These are phyloP conservation scores for Chironomus striatipennis DNA, from an alignment of 1,140 invertebrate genomes.

Conservation along the genomic window DNA sequence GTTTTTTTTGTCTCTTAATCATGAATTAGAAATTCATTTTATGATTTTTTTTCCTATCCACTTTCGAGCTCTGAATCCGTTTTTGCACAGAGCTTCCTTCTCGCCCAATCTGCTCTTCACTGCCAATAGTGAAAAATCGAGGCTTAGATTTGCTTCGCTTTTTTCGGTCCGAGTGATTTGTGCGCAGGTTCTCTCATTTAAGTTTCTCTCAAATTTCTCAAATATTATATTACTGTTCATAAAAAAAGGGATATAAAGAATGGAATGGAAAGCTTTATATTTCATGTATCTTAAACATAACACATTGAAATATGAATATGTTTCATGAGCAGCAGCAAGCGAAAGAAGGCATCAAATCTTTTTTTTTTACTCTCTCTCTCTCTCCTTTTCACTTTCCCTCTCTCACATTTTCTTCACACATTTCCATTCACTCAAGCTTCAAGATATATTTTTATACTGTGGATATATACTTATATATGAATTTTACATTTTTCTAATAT, in stretches of 20 bases:
- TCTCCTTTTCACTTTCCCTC: too few species aligned
- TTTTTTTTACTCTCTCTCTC: too few species aligned
- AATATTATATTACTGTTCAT: too few species aligned
- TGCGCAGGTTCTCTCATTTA: background rate
- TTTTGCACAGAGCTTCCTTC: slow-evolving; percentile 17
- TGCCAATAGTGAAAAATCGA: slow-evolving; percentile 13
- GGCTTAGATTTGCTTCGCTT: slow-evolving; percentile 15
- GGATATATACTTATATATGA: background rate
- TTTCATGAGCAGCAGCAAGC: too few species aligned
- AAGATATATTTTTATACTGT: background rate
- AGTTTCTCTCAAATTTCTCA: background rate
- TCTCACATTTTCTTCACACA: too few species aligned
- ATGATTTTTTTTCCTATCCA: background rate
- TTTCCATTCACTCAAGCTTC: background rate
- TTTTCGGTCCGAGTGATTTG: slow-evolving; percentile 2
- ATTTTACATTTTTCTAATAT: slow-evolving; percentile 2
- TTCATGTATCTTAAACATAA: too few species aligned
- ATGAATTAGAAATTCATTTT: background rate
- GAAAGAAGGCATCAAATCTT: too few species aligned
- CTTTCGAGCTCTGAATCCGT: background rate
- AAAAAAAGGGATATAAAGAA: too few species aligned
- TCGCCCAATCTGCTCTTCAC: slow-evolving; percentile 2
- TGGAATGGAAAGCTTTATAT: too few species aligned
- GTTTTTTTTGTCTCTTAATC: background rate
- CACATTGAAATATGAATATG: too few species aligned